These are phyloP conservation scores for Ailurus styani DNA, from an alignment of 2,113 vertebrate genomes.

Conservation along the genomic window DNA sequence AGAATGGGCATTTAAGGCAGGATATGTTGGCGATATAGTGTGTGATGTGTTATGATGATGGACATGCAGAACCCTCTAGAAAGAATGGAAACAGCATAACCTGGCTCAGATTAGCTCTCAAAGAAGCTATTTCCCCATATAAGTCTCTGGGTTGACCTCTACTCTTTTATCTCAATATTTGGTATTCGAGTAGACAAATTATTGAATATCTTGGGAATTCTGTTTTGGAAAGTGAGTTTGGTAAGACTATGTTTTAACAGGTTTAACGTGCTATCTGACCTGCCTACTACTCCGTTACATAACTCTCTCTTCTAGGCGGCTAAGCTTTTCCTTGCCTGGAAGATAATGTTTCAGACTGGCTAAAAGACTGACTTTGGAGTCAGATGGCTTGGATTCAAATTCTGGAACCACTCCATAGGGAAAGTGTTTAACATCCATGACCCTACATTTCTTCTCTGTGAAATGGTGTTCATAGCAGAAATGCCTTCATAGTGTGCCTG, in stretches of 20 bases:
- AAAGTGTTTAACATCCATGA: background rate
- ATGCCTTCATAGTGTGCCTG: background rate
- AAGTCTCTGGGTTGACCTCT: background rate
- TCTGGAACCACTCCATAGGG: background rate
- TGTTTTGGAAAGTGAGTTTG: background rate
- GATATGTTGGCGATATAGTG: accelerated
- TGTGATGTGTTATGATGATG: background rate
- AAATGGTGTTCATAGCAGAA: background rate
- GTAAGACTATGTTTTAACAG: background rate
- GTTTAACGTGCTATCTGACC: background rate
- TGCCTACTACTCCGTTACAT: background rate
- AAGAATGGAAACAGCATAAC: background rate
- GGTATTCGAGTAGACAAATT: background rate
- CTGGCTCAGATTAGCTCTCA: background rate
- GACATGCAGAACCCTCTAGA: accelerated
- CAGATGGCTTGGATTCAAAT: background rate
- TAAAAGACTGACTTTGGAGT: background rate
- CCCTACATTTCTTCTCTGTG: background rate
- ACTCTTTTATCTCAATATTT: background rate
- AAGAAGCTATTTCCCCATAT: background rate
- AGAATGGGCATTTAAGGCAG: background rate
- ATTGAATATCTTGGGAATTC: background rate
- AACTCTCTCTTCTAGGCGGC: background rate
- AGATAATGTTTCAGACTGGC: background rate
- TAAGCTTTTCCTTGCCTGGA: background rate